Evolutionary conservation across 2,888 invertebrate species (phyloP).

Genomic region (Sipunculus nudus): DNA sequence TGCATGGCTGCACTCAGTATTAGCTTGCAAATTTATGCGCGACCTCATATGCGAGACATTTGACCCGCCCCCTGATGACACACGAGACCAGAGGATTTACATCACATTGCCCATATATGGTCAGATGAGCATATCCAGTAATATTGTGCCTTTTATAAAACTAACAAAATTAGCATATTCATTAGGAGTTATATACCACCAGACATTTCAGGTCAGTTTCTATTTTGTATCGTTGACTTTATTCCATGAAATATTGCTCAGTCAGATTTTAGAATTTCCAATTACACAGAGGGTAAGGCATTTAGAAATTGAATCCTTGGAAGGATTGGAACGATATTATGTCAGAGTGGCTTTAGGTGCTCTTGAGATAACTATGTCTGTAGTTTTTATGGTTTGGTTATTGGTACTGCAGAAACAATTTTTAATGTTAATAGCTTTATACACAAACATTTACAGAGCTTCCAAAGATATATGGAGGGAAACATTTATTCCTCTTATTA

Average conservation of each 20-base stretch:
- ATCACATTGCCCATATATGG: too few relatives aligned
- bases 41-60: too few relatives aligned
- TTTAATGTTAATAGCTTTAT: conserved; percentile 22
- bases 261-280: neutral
- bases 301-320: conserved; percentile 15
- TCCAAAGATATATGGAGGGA: conserved; percentile 9
- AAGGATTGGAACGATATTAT: conserved; percentile 27
- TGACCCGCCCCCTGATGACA: too few relatives aligned
- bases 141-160: too few relatives aligned
- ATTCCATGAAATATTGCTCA: too few relatives aligned
- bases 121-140: too few relatives aligned
- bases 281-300: conserved; percentile 4
- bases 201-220: too few relatives aligned
- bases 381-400: conserved; percentile 20
- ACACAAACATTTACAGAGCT: conserved; percentile 22
- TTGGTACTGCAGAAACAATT: conserved; percentile 13
- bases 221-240: too few relatives aligned
- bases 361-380: conserved; percentile 7
- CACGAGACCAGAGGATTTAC: too few relatives aligned
- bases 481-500: conserved; percentile 6
- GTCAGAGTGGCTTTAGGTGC: conserved; percentile 10
- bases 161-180: too few relatives aligned
- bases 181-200: too few relatives aligned
- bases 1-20: conserved; percentile 15
- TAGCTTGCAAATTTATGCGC: conserved; percentile 10